Evolutionary conservation across 2,113 vertebrate species (phyloP).

Genomic region (Proterorhinus semilunaris): DNA sequence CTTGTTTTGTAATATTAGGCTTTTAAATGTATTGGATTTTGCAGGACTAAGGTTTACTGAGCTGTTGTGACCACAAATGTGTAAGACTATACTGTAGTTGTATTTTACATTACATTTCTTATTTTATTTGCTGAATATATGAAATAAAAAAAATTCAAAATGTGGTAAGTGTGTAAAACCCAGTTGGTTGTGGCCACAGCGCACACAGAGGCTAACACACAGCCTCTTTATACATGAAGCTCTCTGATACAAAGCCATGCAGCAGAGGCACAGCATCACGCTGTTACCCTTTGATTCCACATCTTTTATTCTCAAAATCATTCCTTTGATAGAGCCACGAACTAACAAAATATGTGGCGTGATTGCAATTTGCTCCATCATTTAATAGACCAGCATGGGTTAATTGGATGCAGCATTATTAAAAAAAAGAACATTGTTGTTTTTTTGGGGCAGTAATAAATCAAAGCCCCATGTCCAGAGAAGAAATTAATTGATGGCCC

Average conservation of each 20-base stretch:
- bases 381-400: constrained; percentile 62
- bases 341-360: constrained; percentile 11
- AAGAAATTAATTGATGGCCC: constrained; percentile 76
- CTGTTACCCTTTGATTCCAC: constrained; percentile 32
- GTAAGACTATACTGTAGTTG: no score
- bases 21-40: no score
- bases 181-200: no score
- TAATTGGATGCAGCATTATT: constrained; percentile 72
- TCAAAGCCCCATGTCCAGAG: constrained; percentile 66
- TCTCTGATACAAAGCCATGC: constrained; percentile 26
- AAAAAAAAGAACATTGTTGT: constrained; percentile 54
- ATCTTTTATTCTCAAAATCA: constrained; percentile 33
- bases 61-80: no score
- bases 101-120: no score
- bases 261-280: constrained; percentile 33
- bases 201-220: not conserved
- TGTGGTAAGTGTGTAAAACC: no score
- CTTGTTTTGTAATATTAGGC: no score
- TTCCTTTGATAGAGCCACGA: constrained; percentile 13
- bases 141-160: no score
- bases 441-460: constrained; percentile 63
- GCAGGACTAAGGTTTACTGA: no score
- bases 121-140: no score
- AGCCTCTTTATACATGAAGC: constrained; percentile 13
- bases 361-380: not conserved